These are phyloP conservation scores for Phengaris alcon DNA, from an alignment of 2,888 invertebrate genomes.

Conservation along the genomic window DNA sequence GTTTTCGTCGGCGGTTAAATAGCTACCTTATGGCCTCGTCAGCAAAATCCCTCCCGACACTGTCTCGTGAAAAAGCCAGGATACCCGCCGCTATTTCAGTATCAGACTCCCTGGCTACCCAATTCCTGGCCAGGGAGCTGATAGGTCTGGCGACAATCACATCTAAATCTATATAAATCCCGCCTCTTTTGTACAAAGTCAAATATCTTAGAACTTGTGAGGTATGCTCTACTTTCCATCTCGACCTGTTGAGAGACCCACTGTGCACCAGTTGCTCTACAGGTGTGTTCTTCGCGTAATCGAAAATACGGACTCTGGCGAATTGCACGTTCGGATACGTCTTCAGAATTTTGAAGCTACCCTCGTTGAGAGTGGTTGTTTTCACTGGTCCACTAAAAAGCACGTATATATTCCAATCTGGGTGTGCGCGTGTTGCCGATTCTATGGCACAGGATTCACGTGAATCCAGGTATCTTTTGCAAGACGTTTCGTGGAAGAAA, in stretches of 20 bases:
- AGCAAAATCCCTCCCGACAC: conserved; percentile 46
- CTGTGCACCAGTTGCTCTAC: conserved; percentile 74
- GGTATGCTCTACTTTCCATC: conserved; percentile 80
- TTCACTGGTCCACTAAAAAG: conserved; percentile 70
- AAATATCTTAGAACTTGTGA: conserved; percentile 83
- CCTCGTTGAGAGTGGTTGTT: conserved; percentile 38
- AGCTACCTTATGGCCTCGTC: conserved; percentile 44
- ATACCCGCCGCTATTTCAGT: conserved; percentile 83
- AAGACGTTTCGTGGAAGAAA: conserved; percentile 84
- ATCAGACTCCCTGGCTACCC: conserved; percentile 81
- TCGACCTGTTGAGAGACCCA: conserved; percentile 70
- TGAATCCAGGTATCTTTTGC: conserved; percentile 70
- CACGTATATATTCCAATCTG: conserved; percentile 76
- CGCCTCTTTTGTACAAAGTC: conserved; percentile 86
- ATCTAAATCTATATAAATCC: conserved; percentile 88
- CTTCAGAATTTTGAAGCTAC: conserved; percentile 49
- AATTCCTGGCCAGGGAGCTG: conserved; percentile 76
- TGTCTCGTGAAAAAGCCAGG: conserved; percentile 75
- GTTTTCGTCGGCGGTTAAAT: conserved; percentile 47
- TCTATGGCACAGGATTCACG: conserved; percentile 85
- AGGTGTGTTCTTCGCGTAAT: conserved; percentile 77
- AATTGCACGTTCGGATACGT: conserved; percentile 74
- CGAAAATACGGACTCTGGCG: conserved; percentile 67
- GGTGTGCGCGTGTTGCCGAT: conserved; percentile 82
- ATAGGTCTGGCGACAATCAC: conserved; percentile 82